Conservation (phyloP, 2,888 invertebrate genomes). For the Polyommatus icarus region DNA sequence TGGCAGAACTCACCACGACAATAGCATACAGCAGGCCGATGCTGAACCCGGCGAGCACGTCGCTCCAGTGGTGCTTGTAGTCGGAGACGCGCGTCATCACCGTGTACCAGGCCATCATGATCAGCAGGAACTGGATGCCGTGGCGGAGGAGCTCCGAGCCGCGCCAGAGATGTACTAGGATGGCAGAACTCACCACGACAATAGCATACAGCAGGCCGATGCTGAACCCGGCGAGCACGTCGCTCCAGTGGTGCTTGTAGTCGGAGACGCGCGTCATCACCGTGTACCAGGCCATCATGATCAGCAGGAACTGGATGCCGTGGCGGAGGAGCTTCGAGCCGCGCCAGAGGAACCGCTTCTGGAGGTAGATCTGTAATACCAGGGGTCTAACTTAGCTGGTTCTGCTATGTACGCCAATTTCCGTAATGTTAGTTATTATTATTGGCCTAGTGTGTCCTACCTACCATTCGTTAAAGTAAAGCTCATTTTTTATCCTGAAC, state of each 20-base stretch:
- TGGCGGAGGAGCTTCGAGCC: slow-evolving; percentile 90
- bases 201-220: slow-evolving; percentile 86
- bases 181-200: slow-evolving; percentile 82
- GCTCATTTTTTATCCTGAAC: slow-evolving; percentile 53
- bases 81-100: slow-evolving; percentile 92
- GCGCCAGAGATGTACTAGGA: background rate
- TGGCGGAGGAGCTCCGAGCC: slow-evolving; percentile 71
- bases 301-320: slow-evolving; percentile 89
- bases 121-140: slow-evolving; percentile 63
- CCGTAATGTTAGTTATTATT: too few species aligned
- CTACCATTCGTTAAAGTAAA: too few species aligned
- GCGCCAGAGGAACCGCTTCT: slow-evolving; percentile 90
- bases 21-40: slow-evolving; percentile 86
- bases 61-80: slow-evolving; percentile 97
- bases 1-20: slow-evolving; percentile 82
- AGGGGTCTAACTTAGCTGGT: background rate
- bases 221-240: slow-evolving; percentile 91
- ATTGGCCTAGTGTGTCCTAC: too few species aligned
- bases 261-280: slow-evolving; percentile 95
- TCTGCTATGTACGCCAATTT: too few species aligned
- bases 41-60: slow-evolving; percentile 91
- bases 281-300: slow-evolving; percentile 91
- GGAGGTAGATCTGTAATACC: slow-evolving; percentile 89
- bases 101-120: slow-evolving; percentile 91
- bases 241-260: slow-evolving; percentile 99